These are phyloP conservation scores for Diorhabda carinulata DNA, from an alignment of 1,140 invertebrate genomes.

Conservation along the genomic window DNA sequence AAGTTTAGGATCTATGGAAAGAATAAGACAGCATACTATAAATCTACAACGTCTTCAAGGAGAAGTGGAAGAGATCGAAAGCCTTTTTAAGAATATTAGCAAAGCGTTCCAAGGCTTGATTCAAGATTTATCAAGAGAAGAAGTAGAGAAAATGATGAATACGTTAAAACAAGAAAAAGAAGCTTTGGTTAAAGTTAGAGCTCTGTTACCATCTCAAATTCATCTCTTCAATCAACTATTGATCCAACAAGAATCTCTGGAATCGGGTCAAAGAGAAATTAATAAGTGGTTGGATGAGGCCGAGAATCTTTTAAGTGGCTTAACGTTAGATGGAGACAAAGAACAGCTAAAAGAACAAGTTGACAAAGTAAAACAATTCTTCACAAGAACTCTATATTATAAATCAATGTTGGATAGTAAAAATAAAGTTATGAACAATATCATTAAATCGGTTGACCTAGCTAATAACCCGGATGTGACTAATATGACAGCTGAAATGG, in stretches of 20 bases:
- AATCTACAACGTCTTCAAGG: slow-evolving; percentile 72
- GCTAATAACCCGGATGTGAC: slow-evolving; percentile 69
- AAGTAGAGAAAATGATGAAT: slow-evolving; percentile 86
- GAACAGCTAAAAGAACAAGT: slow-evolving; percentile 70
- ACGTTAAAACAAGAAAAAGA: slow-evolving; percentile 88
- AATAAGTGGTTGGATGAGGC: slow-evolving; percentile 80
- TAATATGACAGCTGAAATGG: slow-evolving; percentile 67
- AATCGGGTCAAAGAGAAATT: slow-evolving; percentile 81
- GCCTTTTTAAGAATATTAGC: slow-evolving; percentile 82
- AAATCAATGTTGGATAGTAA: slow-evolving; percentile 91
- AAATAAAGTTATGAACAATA: slow-evolving; percentile 87
- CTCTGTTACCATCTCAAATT: slow-evolving; percentile 73
- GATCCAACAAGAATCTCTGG: slow-evolving; percentile 86
- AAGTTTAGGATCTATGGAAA: slow-evolving; percentile 68
- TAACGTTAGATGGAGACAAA: slow-evolving; percentile 64
- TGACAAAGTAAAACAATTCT: slow-evolving; percentile 82
- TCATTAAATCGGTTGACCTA: slow-evolving; percentile 72
- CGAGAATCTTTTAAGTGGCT: slow-evolving; percentile 64
- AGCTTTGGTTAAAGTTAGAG: slow-evolving; percentile 73
- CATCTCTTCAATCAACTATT: slow-evolving; percentile 78
- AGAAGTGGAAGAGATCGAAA: slow-evolving; percentile 83
- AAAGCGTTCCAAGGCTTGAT: slow-evolving; percentile 88
- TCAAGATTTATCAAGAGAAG: slow-evolving; percentile 82
- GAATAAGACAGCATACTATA: slow-evolving; percentile 75
- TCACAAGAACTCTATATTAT: slow-evolving; percentile 83